Evolutionary conservation across 2,797 vertebrate genomes (phyloP), one percentile per base, ranked within the genome.

Genomic region (Toxotes lorentzi): DNA sequence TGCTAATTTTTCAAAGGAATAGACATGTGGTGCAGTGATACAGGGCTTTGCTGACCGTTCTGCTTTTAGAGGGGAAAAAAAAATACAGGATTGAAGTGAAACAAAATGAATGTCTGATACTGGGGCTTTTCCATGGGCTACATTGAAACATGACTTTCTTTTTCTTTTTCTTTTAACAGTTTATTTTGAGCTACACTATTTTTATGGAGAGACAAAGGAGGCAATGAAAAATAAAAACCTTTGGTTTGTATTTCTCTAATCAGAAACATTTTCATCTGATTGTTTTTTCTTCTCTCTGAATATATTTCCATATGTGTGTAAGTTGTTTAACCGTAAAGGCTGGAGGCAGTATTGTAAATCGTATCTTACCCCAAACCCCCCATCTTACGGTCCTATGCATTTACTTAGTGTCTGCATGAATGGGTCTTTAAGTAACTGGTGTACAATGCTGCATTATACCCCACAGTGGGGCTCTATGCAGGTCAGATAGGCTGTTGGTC

Each of bases 241-340:
- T 94, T 95, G 91, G 92, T 96, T 95, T 96, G 94, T 94, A 95
- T 95, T 95, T 95, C 94, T 95, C 93, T 94, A 94, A 95, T 92
- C 87, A 88, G 88, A 92, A 91, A 90, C 68, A 88, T 66, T 85
- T 90, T 87, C 73, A 90, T 91, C 84, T 89, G 84, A 88, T 89
- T 13, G 84, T 88, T 86, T 87, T 81, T 88, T 84, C 74, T 86
- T 90, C 68, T 82, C 63, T 83, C 57, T 85, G 69, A 80, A 80
- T 85, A 85, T 87, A 79, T 89, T 84, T 85, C 66, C 74, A 76
- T 86, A 77, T 89, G 73, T 88, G 84, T 90, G 86, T 90, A 91
- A 89, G 82, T 82, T 91, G 79, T 90, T 91, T 85, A 78, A 87
- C 88, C 54, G 61, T 85, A 73, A 90, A 91, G 74, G 82, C 82